Evolutionary conservation across 2,113 vertebrate genomes (phyloP), one percentile per base, ranked within the genome.

Genomic region (Zapus hudsonius): DNA sequence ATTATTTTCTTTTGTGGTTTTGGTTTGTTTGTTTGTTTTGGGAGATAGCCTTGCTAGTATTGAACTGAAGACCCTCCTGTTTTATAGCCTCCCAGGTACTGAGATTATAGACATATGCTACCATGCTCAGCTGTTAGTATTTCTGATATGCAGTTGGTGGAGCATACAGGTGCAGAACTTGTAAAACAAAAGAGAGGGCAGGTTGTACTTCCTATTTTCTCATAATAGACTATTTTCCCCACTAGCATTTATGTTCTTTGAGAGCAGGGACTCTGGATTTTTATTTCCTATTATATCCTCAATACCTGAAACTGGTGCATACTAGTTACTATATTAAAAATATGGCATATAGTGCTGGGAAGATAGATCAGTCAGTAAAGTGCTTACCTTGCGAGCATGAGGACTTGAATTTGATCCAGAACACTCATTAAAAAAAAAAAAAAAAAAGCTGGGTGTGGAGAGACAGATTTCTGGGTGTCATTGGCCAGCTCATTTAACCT

Each of bases 211-310:
- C n/a, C 2, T 73, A 75, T 33, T 55, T 86, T 86, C 67, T 89
- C 83, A 75, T 13, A 78, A 72, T 25, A 84, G 57, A 55, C 69
- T 67, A 1, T 70, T 87, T 31, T 84, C 38, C 73, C 66, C 11
- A 42, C 16, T 63, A 78, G 23, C 3, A 47, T 84, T n/a, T 84
- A 69, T 84, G 40, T 27, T 84, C 52, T 70, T 0, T n/a, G 36
- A 94, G 27, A 57, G 61, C 52, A 87, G 67, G 42, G 17, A 61
- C 73, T 78, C 86, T 80, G 19, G 17, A 20, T 57, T 95, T n/a
- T 93, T 72, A 52, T 83, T 94, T 38, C 69, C 31, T 84, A 1
- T 31, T 82, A 1, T 91, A 40, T 86, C 36, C 40, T 95, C 10
- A n/a, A 8, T 82, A 69, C 23, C 27, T 88, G 52, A 25, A 82